These are phyloP conservation scores for Phylloscopus trochilus DNA, from an alignment of 2,113 vertebrate species.

Conservation along the genomic window DNA sequence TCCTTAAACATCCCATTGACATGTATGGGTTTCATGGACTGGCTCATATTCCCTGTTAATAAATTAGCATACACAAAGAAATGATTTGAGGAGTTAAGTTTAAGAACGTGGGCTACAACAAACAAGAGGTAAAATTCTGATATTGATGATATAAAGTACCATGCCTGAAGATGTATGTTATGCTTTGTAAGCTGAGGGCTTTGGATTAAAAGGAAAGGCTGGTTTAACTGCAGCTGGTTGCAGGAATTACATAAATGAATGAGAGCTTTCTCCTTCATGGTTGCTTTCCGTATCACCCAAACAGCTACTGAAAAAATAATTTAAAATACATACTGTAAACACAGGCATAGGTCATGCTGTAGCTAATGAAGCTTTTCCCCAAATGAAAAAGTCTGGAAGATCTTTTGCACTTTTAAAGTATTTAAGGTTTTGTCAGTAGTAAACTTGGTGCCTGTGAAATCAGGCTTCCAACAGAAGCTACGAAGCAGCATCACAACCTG, in stretches of 20 bases:
- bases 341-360: background rate
- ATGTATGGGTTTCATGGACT: background rate
- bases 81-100: background rate
- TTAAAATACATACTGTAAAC: background rate
- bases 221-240: background rate
- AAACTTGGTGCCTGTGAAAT: background rate
- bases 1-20: background rate
- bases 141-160: background rate
- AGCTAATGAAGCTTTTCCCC: background rate
- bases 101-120: background rate
- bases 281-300: background rate
- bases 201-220: background rate
- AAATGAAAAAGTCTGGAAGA: background rate
- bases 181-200: background rate
- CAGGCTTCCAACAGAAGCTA: background rate
- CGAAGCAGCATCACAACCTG: fast-evolving
- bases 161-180: too few species aligned
- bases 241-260: background rate
- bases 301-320: background rate
- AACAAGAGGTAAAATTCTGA: background rate
- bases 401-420: background rate
- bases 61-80: background rate
- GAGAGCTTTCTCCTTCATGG: background rate
- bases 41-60: background rate
- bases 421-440: background rate